Evolutionary conservation across 2,113 vertebrate species (phyloP), one percentile per base, ranked within the genome.

Genomic region (Marmota monax): DNA sequence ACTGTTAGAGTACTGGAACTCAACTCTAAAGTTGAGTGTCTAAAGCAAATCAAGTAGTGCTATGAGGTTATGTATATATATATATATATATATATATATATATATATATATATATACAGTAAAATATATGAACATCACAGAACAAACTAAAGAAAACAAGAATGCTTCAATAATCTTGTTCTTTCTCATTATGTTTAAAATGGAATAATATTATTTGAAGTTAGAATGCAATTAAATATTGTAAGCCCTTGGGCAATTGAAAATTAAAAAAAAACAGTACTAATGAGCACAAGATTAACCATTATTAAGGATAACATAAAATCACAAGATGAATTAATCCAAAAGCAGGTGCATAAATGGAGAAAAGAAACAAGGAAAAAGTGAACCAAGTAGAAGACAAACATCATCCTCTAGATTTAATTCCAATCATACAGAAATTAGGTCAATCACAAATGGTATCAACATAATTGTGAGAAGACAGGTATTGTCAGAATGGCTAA

Each of bases 51-150:
- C 58, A 32, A 45, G 7, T 51, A 58, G 17, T 27, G 39, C n/a
- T 91, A n/a, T 42, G 9, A 2, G 32, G 34, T 88, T 84, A 84
- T 65, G 65, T 25, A 72, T 58, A 25, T 76, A 45, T 70, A 65
- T 90, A 95, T 76, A 45, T 70, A 65, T 90, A 95, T 76, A 45
- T 70, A 65, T 90, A 95, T 39, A 39, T 84, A 88, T 65, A 65
- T 25, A 65, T 58, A 20, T 84, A 88, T 65, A 65, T 25, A 72
- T 58, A 25, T 76, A 45, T 70, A 65, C 90, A 95, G 7, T 17
- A 76, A 76, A 77, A 72, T 80, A 4, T 14, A 51, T 90, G 23
- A 27, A 14, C 51, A n/a, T 25, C 39, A 27, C 58, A 67, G 32
- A 2, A 67, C 58, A 93, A 93, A 85, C 83, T 37, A 65, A 67